Percentiles rank a stretch among this genome's conserved stretches.
These are phyloP conservation scores for Camponotus pennsylvanicus DNA, from an alignment of 1,140 invertebrate species.

Conservation along the genomic window DNA sequence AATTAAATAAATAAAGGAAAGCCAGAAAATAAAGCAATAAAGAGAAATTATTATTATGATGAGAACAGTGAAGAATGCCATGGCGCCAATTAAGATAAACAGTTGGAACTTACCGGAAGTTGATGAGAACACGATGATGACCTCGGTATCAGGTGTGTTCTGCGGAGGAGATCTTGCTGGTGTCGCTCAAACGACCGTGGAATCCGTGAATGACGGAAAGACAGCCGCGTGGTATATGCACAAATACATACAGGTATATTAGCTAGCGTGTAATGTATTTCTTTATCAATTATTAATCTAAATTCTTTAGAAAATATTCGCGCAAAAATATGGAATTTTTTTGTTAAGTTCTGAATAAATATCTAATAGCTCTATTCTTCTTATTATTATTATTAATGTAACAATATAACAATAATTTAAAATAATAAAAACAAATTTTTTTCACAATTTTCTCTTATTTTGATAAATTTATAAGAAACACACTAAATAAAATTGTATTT, in stretches of 20 bases:
- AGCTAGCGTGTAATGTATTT: not conserved
- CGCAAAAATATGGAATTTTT: not conserved
- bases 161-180: conserved; percentile 98
- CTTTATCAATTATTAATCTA: not conserved
- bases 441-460: not conserved
- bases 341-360: not conserved
- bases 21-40: not conserved
- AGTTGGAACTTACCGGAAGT: conserved; percentile 92
- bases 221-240: conserved; percentile 98
- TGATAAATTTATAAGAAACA: not conserved
- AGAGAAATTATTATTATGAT: conserved; percentile 3
- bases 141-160: conserved; percentile 93
- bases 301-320: not conserved
- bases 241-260: conserved; percentile 93
- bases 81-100: conserved; percentile 93
- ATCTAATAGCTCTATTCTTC: not conserved
- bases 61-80: conserved; percentile 86
- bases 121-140: conserved; percentile 92
- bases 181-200: conserved; percentile 98
- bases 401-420: not conserved
- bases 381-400: not conserved
- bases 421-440: conserved; percentile 2
- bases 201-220: conserved; percentile 99
- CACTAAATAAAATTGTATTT: conserved; percentile 12
- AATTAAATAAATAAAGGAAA: not conserved